phyloP scores from a whole-genome alignment of 30 jellyfish, hydroid and myxozoan genomes.

The Haliclystus octoradiatus region DNA sequence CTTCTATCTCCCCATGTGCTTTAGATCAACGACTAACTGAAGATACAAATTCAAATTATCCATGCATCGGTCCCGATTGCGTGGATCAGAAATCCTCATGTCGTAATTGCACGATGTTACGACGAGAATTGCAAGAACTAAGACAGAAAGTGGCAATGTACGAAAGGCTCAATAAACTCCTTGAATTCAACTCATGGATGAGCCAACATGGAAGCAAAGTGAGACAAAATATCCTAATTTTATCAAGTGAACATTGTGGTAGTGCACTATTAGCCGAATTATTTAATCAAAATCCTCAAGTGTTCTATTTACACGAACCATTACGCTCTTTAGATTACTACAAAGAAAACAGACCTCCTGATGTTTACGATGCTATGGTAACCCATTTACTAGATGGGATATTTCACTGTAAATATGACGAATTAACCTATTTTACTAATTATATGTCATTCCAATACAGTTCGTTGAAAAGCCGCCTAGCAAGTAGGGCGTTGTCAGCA shows the following conservation, averaged over 20 bases:
- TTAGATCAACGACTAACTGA: background rate
- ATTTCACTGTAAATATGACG: conserved; percentile 95
- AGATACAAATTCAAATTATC: background rate
- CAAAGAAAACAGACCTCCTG: conserved; percentile 95
- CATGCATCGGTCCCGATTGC: background rate
- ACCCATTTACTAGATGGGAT: conserved; percentile 92
- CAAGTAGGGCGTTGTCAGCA: conserved; percentile 97
- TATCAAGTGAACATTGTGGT: conserved; percentile 97
- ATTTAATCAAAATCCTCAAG: conserved; percentile 96
- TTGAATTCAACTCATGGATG: conserved; percentile 99
- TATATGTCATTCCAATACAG: conserved; percentile 95
- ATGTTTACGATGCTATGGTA: conserved; percentile 97
- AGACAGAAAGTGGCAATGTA: conserved; percentile 98
- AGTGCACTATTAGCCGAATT: conserved; percentile 93
- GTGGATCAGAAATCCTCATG: background rate
- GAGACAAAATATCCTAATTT: conserved; percentile 86
- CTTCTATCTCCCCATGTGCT: background rate
- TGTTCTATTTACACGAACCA: conserved; percentile 91
- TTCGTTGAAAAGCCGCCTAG: conserved; percentile 92
- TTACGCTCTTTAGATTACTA: conserved; percentile 80
- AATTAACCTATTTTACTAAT: conserved; percentile 80
- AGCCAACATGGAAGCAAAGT: conserved; percentile 98
- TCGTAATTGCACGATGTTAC: background rate
- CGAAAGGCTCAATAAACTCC: conserved; percentile 79
- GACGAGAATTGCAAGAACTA: conserved; percentile 63